A percentile compares a stretch with the other conserved stretches of the same genome.
These are phyloP conservation scores for Lipophrys pholis DNA, from an alignment of 2,113 vertebrate genomes.

Conservation along the genomic window DNA sequence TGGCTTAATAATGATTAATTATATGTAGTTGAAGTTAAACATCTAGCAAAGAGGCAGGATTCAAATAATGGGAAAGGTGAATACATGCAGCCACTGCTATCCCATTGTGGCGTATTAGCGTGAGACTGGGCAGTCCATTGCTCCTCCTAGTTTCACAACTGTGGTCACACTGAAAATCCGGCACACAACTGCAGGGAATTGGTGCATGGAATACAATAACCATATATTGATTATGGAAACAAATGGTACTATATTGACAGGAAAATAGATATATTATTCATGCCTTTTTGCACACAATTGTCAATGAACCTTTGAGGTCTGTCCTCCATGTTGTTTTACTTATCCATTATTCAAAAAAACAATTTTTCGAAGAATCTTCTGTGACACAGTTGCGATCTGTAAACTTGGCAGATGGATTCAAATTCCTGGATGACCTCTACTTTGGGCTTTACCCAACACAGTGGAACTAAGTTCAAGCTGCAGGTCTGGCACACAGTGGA, in stretches of 20 bases:
- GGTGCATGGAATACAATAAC: slow-evolving; percentile 18
- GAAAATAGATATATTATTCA: neutral
- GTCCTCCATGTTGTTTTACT: neutral
- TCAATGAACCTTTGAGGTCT: slow-evolving; percentile 15
- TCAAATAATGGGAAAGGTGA: no score
- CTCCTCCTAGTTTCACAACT: no score
- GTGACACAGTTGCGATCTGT: slow-evolving; percentile 24
- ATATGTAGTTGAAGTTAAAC: neutral
- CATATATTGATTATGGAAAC: slow-evolving; percentile 10
- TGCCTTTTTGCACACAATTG: neutral
- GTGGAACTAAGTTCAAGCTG: slow-evolving; percentile 45
- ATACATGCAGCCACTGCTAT: neutral
- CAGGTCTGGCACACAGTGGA: slow-evolving; percentile 52
- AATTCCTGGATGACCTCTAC: slow-evolving; percentile 38
- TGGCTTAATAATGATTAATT: neutral
- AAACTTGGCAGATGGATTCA: slow-evolving; percentile 33
- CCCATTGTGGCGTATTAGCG: neutral
- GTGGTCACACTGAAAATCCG: no score
- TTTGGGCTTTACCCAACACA: slow-evolving; percentile 22
- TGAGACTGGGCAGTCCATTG: no score
- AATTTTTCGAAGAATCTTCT: slow-evolving; percentile 7
- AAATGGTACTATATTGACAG: neutral
- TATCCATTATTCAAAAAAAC: slow-evolving; percentile 20
- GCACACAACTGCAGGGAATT: neutral
- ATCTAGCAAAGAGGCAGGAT: neutral